Conservation (phyloP, 2,113 vertebrate species). For the Campylorhamphus procurvoides region DNA sequence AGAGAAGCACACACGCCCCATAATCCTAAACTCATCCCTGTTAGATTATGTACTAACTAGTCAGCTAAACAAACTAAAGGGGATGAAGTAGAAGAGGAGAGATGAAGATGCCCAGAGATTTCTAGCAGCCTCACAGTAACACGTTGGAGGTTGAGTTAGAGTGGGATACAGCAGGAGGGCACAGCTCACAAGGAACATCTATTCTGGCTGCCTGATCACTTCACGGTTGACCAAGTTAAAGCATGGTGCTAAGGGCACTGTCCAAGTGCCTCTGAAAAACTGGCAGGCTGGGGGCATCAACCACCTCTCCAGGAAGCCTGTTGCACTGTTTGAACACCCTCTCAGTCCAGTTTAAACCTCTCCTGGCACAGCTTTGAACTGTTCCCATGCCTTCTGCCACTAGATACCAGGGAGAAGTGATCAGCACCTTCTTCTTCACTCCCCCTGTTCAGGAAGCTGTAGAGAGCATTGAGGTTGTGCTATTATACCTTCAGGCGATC, state of each 20-base stretch:
- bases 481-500: neutral
- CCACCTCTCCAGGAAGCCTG: neutral
- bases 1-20: neutral
- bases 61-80: neutral
- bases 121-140: neutral
- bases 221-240: neutral
- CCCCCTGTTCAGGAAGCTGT: neutral
- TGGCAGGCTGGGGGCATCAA: fast-evolving
- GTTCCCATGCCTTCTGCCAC: neutral
- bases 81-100: neutral
- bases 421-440: neutral
- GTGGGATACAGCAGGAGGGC: neutral
- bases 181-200: neutral
- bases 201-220: neutral
- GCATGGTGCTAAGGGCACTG: neutral
- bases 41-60: neutral
- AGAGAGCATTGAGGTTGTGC: neutral
- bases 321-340: neutral
- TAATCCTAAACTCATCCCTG: neutral
- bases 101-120: neutral
- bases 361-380: neutral
- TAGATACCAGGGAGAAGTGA: neutral
- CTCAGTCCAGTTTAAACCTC: neutral
- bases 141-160: neutral
- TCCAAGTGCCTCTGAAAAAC: neutral